Evolutionary conservation across 2,888 invertebrate genomes (phyloP).

Genomic region (Villa cingulata): DNA sequence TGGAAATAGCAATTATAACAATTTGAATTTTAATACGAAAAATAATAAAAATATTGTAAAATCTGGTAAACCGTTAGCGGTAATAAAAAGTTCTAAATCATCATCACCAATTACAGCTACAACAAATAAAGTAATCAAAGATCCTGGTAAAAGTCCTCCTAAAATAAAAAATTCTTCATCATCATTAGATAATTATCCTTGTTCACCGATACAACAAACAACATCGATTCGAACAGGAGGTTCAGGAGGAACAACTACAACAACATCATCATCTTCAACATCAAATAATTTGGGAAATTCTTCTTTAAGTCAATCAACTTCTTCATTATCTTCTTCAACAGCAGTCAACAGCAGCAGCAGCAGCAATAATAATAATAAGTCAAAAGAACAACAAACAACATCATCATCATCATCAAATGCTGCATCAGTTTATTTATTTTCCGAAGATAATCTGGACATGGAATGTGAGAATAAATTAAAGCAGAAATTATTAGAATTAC

Average conservation of each 20-base stretch:
- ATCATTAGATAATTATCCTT: not conserved
- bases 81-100: constrained; percentile 3
- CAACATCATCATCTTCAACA: not conserved
- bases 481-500: constrained; percentile 39
- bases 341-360: not conserved
- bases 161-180: not conserved
- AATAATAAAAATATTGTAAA: constrained; percentile 11
- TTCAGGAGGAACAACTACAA: too few relatives aligned
- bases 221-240: too few relatives aligned
- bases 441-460: constrained; percentile 36
- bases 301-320: not conserved
- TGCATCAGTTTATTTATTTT: constrained; percentile 25
- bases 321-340: too few relatives aligned
- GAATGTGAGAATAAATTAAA: constrained; percentile 44
- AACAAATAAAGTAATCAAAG: constrained; percentile 8
- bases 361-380: not conserved
- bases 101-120: not conserved
- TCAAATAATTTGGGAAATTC: not conserved
- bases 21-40: not conserved
- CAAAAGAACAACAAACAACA: constrained; percentile 25
- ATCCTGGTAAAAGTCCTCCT: constrained; percentile 13
- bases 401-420: too few relatives aligned
- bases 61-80: constrained; percentile 10
- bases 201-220: not conserved
- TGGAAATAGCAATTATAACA: constrained; percentile 10